Evolutionary conservation across 2,113 vertebrate genomes (phyloP), one percentile per base, ranked within the genome.

Genomic region (Dendrocopos noguchii): DNA sequence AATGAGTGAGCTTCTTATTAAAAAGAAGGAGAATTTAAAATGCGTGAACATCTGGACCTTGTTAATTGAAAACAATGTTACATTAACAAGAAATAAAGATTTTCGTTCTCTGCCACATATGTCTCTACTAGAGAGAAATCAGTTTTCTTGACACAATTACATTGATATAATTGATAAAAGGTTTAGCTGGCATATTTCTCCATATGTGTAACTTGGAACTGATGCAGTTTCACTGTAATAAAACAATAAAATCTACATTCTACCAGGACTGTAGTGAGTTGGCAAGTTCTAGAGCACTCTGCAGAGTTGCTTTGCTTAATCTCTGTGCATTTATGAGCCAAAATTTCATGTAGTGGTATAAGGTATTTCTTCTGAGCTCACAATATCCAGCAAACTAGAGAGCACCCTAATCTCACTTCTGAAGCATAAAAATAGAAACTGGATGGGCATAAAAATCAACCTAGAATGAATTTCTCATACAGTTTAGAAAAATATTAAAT

Each of bases 61-160:
- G 81, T 70, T 97, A 97, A 98, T 94, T 97, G 92, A 96, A 98
- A 95, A 94, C 93, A 96, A 92, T 92, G 73, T 94, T 95, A 91
- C 66, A 86, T 92, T 97, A 97, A 96, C 57, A 94, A 95, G 81
- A 93, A 96, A 95, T 92, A 95, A 95, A 96, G 92, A 17, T 46
- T 90, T 80, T 95, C 83, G 81, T 96, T 68, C 91, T 96, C 68
- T 93, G 66, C 82, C 91, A 96, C 70, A 60, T 90, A 80, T 83
- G 56, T 93, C 81, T 95, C 95, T 93, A 90, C 63, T 75, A 97
- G 73, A 84, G 91, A 96, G 64, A 96, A 97, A 96, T 95, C 86
- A 81, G 89, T 97, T 95, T 96, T 89, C 74, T 84, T 97, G 95
- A 97, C 93, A 88, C 17, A 64, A 95, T 34, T 90, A 94, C 68